These are phyloP conservation scores for Sinella curviseta DNA, from an alignment of 1,140 invertebrate genomes.

Conservation along the genomic window DNA sequence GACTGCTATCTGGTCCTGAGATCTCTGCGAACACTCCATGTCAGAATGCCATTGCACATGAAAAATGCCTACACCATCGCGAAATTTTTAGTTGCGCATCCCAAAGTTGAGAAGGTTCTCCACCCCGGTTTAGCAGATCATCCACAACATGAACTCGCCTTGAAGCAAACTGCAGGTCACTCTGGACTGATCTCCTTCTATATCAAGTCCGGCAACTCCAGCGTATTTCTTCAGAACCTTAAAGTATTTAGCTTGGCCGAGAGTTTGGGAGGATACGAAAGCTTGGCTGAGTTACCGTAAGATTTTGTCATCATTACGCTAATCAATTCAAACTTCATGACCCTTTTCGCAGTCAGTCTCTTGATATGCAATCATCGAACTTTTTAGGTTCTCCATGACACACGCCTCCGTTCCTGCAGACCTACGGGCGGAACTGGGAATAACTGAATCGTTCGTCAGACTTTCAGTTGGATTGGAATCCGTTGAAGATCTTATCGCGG, in stretches of 20 bases:
- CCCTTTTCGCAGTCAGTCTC: too few relatives aligned
- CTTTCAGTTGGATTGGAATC: conserved; percentile 91
- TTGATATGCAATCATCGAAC: conserved; percentile 7
- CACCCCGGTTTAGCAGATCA: conserved; percentile 88
- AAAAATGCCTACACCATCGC: conserved; percentile 75
- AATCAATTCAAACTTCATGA: too few relatives aligned
- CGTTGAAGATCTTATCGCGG: conserved; percentile 79
- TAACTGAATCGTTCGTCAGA: conserved; percentile 82
- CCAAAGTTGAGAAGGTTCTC: conserved; percentile 75
- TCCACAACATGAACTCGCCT: conserved; percentile 81
- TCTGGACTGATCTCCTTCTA: conserved; percentile 93
- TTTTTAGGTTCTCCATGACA: conserved; percentile 65
- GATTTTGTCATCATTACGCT: conserved; percentile 30
- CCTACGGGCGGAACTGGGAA: conserved; percentile 72
- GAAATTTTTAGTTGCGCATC: conserved; percentile 75
- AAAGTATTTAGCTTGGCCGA: conserved; percentile 89
- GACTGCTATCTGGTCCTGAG: conserved; percentile 93
- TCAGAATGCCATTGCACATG: conserved; percentile 89
- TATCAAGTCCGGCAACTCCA: conserved; percentile 72
- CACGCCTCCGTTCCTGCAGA: conserved; percentile 76
- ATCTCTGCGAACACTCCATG: conserved; percentile 87
- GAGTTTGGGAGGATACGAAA: conserved; percentile 94
- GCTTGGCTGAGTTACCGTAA: conserved; percentile 69
- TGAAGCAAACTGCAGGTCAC: conserved; percentile 82
- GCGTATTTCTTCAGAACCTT: conserved; percentile 73